Evolutionary conservation across 1,140 invertebrate genomes (phyloP), one percentile per base, ranked within the genome.

Genomic region (Leptinotarsa defecta): DNA sequence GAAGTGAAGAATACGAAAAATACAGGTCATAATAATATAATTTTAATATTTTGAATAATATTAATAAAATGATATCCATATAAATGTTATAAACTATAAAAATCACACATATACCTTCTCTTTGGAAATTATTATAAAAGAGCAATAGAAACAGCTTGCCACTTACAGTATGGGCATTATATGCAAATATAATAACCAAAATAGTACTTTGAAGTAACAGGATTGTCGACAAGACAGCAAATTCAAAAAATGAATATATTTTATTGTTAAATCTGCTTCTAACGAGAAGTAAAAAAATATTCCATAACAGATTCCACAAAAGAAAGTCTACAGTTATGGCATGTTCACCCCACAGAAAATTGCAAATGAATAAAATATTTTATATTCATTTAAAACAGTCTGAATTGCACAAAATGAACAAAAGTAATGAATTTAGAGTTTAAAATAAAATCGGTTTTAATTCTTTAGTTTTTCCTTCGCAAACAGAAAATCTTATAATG

Each of bases 21-120:
- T 11, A 43, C 34, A 43, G 34, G 8, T 43, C 15, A 8, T 62
- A 27, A 76, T 76, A 78, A 79, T 76, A 79, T 79, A 79, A 75
- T 74, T 74, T 77, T 80, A 78, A 74, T 80, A 75, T 78, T 79
- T 76, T 77, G 78, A 77, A 79, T 81, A 78, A 76, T 80, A 80
- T 75, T 82, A 82, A 82, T 82, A 82, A 82, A 82, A 82, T 81
- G 80, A 82, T 81, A 81, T 80, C 78, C 75, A 80, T 79, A 80
- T 76, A 80, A 81, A 79, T 78, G 78, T 81, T 81, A 81, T 77
- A 81, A 70, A 78, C 80, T 80, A 80, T 79, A 78, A 83, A 83
- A 83, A 82, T 83, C 82, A 83, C 82, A 83, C 81, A 79, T 80
- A 82, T 81, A 82, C 81, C 79, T 79, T 81, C 77, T 83, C 83